Conservation (phyloP, 2,888 invertebrate species). For the Tridacna gigas region DNA sequence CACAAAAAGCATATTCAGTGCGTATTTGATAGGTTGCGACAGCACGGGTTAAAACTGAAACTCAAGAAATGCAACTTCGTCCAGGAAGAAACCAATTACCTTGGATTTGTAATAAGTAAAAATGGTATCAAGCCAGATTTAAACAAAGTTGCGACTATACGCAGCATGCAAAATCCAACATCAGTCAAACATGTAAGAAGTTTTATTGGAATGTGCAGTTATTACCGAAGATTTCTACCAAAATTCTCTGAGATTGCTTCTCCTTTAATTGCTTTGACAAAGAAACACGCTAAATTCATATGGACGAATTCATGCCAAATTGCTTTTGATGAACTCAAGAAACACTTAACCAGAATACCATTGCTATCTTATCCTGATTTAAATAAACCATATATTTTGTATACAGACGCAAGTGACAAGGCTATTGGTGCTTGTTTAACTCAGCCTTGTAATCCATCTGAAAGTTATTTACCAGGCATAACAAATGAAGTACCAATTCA, state of each 20-base stretch:
- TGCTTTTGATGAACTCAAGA: constrained; percentile 44
- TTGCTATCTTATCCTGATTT: constrained; percentile 38
- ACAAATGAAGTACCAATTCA: no score
- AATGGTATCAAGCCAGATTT: constrained; percentile 45
- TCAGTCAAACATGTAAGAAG: constrained; percentile 37
- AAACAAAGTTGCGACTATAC: constrained; percentile 40
- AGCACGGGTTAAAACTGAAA: constrained; percentile 39
- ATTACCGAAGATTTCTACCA: constrained; percentile 45
- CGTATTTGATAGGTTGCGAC: constrained; percentile 7
- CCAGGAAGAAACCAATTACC: constrained; percentile 40
- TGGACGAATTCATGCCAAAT: constrained; percentile 35
- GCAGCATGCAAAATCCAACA: constrained; percentile 20
- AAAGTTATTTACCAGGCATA: constrained; percentile 4
- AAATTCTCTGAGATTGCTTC: constrained; percentile 44
- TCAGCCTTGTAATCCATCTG: constrained; percentile 22
- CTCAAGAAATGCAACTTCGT: constrained; percentile 43
- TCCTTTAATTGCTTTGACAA: constrained; percentile 46
- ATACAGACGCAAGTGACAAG: constrained; percentile 35
- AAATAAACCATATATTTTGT: constrained; percentile 38
- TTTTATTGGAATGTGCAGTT: constrained; percentile 50
- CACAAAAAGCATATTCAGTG: not conserved
- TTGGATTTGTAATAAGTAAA: constrained; percentile 37
- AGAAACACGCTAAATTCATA: constrained; percentile 40
- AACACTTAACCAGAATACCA: constrained; percentile 33
- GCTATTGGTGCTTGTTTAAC: constrained; percentile 27